phyloP scores from a whole-genome alignment of 2,113 vertebrate species.

The Ardeotis arabs region DNA sequence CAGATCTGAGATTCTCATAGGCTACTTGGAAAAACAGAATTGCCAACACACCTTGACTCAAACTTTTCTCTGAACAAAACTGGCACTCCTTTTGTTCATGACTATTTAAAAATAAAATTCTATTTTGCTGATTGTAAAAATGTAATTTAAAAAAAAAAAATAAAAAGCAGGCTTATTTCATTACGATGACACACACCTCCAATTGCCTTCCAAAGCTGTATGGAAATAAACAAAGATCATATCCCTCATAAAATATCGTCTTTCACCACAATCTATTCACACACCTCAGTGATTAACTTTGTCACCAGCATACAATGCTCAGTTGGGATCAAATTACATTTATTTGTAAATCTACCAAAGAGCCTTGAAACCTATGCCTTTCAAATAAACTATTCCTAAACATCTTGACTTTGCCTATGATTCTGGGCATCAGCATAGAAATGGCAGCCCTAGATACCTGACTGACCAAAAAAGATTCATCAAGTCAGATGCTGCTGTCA shows the following conservation, averaged over 20 bases:
- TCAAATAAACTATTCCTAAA: neutral
- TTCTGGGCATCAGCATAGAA: neutral
- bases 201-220: neutral
- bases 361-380: neutral
- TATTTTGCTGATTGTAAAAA: neutral
- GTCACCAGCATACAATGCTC: neutral
- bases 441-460: neutral
- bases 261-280: neutral
- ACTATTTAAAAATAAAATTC: neutral
- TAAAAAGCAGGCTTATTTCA: neutral
- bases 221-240: neutral
- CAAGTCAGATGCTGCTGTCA: neutral
- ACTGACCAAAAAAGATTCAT: neutral
- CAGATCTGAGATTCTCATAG: neutral
- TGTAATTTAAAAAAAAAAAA: neutral
- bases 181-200: neutral
- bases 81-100: rapidly evolving
- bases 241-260: neutral
- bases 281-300: neutral
- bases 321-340: neutral
- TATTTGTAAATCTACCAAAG: neutral
- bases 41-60: neutral
- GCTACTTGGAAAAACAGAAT: neutral
- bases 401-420: neutral
- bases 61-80: neutral